phyloP scores from a whole-genome alignment of 2,113 vertebrate species.

The Sebastes fasciatus region DNA sequence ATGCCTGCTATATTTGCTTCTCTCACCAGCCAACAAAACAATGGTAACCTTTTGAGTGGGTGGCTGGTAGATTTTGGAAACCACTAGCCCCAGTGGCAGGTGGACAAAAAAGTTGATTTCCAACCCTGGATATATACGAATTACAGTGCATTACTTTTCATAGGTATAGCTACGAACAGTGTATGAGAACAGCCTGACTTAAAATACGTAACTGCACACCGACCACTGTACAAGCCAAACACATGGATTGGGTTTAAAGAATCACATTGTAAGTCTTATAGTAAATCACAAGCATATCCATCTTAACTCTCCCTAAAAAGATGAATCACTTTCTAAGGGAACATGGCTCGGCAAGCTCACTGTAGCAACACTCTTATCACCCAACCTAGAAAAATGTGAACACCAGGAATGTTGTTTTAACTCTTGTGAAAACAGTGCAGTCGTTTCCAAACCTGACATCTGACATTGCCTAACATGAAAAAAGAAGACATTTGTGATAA shows the following conservation, averaged over 20 bases:
- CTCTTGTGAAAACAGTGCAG: conserved; percentile 13
- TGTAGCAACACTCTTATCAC: conserved; percentile 28
- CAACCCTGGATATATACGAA: too few relatives aligned
- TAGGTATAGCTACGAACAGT: too few relatives aligned
- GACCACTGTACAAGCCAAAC: neutral
- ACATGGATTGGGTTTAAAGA: neutral
- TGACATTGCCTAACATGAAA: neutral
- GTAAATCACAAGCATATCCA: neutral
- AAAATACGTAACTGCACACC: neutral
- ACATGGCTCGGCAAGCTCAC: conserved; percentile 23
- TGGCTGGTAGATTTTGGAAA: too few relatives aligned
- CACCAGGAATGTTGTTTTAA: conserved; percentile 28
- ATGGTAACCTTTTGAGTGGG: too few relatives aligned
- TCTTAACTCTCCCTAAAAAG: neutral
- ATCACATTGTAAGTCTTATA: neutral
- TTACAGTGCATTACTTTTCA: too few relatives aligned
- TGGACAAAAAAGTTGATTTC: too few relatives aligned
- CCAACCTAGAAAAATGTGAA: neutral
- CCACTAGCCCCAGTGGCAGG: too few relatives aligned
- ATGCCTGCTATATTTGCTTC: too few relatives aligned
- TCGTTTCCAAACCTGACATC: neutral
- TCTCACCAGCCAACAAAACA: too few relatives aligned
- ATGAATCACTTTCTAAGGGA: conserved; percentile 18
- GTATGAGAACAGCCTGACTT: too few relatives aligned
- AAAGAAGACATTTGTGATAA: neutral